Evolutionary conservation across 2,797 vertebrate species (phyloP).

Genomic region (Acipenser ruthenus): DNA sequence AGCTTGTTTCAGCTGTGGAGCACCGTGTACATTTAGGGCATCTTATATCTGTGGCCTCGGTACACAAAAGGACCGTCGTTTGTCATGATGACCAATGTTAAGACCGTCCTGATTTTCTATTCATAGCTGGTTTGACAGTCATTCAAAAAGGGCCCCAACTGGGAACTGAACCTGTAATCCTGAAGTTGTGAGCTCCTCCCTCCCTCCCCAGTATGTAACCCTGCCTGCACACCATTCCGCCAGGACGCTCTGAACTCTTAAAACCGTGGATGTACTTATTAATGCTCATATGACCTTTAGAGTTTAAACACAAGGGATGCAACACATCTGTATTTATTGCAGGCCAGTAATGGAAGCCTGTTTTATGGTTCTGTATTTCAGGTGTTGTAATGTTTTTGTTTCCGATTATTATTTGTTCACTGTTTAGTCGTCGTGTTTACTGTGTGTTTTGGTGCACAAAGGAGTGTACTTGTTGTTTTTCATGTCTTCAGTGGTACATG

Average conservation of each 20-base stretch:
- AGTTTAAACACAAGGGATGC: constrained; percentile 45
- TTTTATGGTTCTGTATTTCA: constrained; percentile 27
- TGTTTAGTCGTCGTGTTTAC: constrained; percentile 51
- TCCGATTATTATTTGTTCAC: constrained; percentile 49
- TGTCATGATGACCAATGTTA: no score
- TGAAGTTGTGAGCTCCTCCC: neutral
- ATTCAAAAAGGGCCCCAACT: no score
- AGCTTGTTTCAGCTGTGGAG: no score
- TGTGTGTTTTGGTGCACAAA: constrained; percentile 36
- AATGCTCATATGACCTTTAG: constrained; percentile 40
- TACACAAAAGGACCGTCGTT: no score
- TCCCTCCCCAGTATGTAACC: neutral
- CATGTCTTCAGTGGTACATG: constrained; percentile 40
- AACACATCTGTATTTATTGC: constrained; percentile 61
- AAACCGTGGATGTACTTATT: constrained; percentile 56
- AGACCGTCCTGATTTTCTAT: no score
- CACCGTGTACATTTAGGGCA: no score
- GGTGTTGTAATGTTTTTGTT: constrained; percentile 21
- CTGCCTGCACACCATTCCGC: neutral
- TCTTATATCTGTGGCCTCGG: no score
- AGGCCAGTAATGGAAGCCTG: constrained; percentile 42
- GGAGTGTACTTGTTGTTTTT: constrained; percentile 17
- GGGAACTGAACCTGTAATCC: neutral
- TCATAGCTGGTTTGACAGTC: no score
- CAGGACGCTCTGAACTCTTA: neutral